Conservation (phyloP, 92 coral and sea anemone species). For the Galaxea fascicularis region DNA sequence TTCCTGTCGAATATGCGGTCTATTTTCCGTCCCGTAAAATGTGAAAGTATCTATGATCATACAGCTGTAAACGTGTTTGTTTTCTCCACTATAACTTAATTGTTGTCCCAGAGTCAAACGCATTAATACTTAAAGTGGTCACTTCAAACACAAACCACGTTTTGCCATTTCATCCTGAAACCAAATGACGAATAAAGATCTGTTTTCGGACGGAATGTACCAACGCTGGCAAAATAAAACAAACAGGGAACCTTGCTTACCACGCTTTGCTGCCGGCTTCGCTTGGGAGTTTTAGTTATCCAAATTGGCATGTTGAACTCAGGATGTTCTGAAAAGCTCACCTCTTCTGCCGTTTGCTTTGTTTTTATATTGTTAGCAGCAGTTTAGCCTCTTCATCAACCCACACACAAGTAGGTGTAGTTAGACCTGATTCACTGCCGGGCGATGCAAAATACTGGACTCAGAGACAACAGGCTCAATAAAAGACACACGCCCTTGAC, state of each 20-base stretch:
- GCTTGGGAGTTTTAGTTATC: constrained; percentile 11
- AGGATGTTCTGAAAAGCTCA: neutral
- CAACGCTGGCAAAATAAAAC: too few species aligned
- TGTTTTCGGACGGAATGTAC: too few species aligned
- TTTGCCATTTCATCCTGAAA: too few species aligned
- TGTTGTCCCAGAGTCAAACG: too few species aligned
- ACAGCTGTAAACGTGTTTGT: too few species aligned
- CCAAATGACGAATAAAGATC: too few species aligned
- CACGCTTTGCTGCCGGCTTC: neutral
- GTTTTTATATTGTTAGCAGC: neutral
- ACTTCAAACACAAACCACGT: too few species aligned
- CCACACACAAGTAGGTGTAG: constrained; percentile 12
- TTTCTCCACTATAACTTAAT: too few species aligned
- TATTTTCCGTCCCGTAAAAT: too few species aligned
- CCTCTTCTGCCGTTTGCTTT: neutral
- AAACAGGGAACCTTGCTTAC: neutral
- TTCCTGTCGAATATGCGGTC: too few species aligned
- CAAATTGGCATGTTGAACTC: constrained; percentile 30
- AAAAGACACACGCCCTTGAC: constrained; percentile 2
- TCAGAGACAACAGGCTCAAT: neutral
- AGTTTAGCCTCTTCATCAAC: neutral
- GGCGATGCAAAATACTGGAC: neutral
- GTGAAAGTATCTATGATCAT: too few species aligned
- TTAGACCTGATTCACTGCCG: constrained; percentile 13
- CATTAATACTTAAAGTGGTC: too few species aligned